phyloP scores from a whole-genome alignment of 2,888 invertebrate species.

The Pyrocoelia pectoralis region DNA sequence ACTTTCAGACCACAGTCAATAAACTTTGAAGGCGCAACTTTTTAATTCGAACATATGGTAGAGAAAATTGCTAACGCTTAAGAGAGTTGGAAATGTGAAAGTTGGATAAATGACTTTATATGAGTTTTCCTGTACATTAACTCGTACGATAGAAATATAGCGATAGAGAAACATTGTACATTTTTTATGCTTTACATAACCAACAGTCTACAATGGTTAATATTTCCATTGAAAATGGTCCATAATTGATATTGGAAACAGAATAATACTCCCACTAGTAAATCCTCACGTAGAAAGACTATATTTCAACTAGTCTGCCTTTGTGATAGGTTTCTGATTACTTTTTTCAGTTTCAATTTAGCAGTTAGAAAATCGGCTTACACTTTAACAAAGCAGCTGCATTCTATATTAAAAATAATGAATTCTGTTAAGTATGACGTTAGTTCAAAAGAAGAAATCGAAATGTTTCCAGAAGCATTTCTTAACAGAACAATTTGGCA shows the following conservation, averaged over 20 bases:
- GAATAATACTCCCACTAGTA: constrained; percentile 25
- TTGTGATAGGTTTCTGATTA: constrained; percentile 41
- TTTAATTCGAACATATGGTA: constrained; percentile 39
- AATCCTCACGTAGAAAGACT: constrained; percentile 24
- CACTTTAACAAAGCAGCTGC: constrained; percentile 29
- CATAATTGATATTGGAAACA: constrained; percentile 29
- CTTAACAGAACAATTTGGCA: no score
- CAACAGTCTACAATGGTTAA: background rate
- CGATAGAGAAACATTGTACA: no score
- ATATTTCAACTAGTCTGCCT: constrained; percentile 23
- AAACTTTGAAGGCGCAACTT: constrained; percentile 39
- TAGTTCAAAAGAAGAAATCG: background rate
- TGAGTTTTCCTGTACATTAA: constrained; percentile 19
- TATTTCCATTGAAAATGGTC: constrained; percentile 19
- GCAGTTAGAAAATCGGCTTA: constrained; percentile 38
- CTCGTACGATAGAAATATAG: background rate
- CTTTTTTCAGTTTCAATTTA: constrained; percentile 40
- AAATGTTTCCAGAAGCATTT: no score
- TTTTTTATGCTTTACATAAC: background rate
- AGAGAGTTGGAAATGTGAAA: constrained; percentile 37
- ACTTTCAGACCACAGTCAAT: constrained; percentile 40
- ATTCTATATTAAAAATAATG: constrained; percentile 28
- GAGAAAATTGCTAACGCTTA: constrained; percentile 36
- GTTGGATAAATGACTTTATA: constrained; percentile 35
- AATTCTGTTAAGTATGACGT: constrained; percentile 20